A percentile compares a stretch with the other conserved stretches of the same genome.
Conservation (phyloP, 2,113 vertebrate genomes). For the Chunga burmeisteri region DNA sequence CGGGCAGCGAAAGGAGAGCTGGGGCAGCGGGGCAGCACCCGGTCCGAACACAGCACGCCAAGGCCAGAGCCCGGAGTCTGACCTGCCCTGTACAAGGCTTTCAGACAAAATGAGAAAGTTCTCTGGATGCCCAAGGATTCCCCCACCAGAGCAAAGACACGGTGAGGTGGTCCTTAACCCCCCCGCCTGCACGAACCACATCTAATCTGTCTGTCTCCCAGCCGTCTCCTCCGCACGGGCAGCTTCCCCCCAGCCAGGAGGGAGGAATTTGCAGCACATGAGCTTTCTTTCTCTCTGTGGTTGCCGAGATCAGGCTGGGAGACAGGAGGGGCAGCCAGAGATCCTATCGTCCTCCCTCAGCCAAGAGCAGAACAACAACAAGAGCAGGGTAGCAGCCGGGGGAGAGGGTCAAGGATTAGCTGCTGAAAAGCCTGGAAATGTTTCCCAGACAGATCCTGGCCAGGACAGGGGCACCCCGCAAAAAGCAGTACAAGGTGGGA, state of each 20-base stretch:
- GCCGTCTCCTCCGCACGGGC: not conserved
- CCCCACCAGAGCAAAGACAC: not conserved
- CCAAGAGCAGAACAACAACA: not conserved
- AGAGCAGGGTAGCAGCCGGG: not conserved
- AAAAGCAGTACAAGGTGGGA: not conserved
- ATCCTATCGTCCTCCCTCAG: not conserved
- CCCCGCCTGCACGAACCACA: not conserved
- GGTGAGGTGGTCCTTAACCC: not conserved
- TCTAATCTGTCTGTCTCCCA: not conserved
- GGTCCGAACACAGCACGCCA: not conserved
- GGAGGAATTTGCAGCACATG: not conserved
- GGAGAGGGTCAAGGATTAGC: not conserved
- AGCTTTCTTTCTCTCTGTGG: not conserved
- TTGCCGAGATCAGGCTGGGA: not conserved
- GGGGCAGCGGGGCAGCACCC: not conserved
- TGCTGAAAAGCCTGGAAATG: not conserved
- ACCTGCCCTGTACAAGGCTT: fast-evolving
- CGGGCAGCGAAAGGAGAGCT: not conserved
- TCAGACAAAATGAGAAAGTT: not conserved
- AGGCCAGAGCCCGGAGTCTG: not conserved
- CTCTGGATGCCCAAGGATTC: not conserved
- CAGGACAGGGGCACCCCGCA: not conserved
- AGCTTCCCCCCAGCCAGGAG: not conserved
- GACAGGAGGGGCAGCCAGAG: not conserved
- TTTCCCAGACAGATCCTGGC: not conserved